These are phyloP conservation scores for Zeus faber DNA, from an alignment of 2,113 vertebrate species.

Conservation along the genomic window DNA sequence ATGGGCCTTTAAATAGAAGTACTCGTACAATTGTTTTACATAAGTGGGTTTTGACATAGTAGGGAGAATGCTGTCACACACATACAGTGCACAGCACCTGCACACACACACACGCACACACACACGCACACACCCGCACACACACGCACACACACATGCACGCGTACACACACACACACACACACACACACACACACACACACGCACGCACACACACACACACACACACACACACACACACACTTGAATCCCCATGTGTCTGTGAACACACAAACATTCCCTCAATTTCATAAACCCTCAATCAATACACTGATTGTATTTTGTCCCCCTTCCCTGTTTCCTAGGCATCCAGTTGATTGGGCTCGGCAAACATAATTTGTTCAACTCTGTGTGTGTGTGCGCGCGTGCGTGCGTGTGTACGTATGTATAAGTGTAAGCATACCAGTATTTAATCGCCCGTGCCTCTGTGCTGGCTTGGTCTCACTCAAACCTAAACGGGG, in stretches of 20 bases:
- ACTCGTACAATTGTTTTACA: conserved; percentile 24
- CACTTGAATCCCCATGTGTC: too few relatives aligned
- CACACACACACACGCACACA: conserved; percentile 8
- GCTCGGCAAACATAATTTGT: conserved; percentile 19
- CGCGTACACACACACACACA: too few relatives aligned
- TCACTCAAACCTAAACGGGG: neutral
- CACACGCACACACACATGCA: too few relatives aligned
- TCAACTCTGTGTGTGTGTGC: conserved; percentile 6
- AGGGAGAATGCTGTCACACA: too few relatives aligned
- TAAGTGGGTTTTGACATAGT: conserved; percentile 27
- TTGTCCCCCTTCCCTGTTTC: conserved; percentile 26
- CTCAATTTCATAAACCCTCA: conserved; percentile 19
- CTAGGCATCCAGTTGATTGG: conserved; percentile 35
- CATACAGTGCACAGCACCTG: conserved; percentile 4
- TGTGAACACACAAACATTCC: too few relatives aligned
- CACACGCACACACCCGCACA: neutral
- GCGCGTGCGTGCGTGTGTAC: neutral
- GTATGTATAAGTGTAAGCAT: conserved; percentile 2
- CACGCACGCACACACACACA: conserved; percentile 8
- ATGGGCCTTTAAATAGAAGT: conserved; percentile 44
- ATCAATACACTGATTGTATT: conserved; percentile 54
- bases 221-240: conserved; percentile 3
- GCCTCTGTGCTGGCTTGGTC: neutral
- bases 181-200: conserved; percentile 12
- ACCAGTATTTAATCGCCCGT: neutral